Evolutionary conservation across 2,888 invertebrate genomes (phyloP).

Genomic region (Eucera pruinosa): DNA sequence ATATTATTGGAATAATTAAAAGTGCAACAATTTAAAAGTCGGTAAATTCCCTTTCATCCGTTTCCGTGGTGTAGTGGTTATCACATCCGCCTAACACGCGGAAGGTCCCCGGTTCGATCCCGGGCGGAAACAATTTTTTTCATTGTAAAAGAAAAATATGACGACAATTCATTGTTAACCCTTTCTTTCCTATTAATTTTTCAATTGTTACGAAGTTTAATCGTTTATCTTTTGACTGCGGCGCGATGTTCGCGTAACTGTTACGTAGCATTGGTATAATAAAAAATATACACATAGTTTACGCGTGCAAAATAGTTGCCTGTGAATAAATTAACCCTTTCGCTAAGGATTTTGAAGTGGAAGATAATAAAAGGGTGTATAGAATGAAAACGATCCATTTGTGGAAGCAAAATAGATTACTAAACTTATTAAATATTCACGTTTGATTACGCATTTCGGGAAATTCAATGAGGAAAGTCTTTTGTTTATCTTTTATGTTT

Average conservation of each 20-base stretch:
- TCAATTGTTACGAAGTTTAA: too few relatives aligned
- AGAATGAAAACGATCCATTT: too few relatives aligned
- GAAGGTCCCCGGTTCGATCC: slow-evolving; percentile 96
- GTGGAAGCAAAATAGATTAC: too few relatives aligned
- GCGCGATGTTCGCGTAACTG: too few relatives aligned
- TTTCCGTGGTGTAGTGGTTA: slow-evolving; percentile 96
- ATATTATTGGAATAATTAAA: neutral
- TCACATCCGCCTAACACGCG: slow-evolving; percentile 97
- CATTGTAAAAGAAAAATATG: neutral
- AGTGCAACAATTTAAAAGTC: neutral
- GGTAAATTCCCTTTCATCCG: slow-evolving; percentile 66
- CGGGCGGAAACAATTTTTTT: slow-evolving; percentile 90
- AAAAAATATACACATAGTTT: too few relatives aligned
- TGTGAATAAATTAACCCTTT: too few relatives aligned
- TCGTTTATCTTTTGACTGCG: too few relatives aligned
- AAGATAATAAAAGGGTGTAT: neutral
- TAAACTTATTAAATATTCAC: too few relatives aligned
- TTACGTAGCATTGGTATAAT: too few relatives aligned
- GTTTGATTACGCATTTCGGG: neutral
- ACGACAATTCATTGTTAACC: neutral
- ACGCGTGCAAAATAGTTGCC: too few relatives aligned
- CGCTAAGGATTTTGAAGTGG: too few relatives aligned
- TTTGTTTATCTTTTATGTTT: neutral
- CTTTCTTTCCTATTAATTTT: too few relatives aligned
- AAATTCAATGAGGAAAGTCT: neutral